Conservation (phyloP, 2,797 vertebrate species). For the Coccyzus lansbergi region DNA sequence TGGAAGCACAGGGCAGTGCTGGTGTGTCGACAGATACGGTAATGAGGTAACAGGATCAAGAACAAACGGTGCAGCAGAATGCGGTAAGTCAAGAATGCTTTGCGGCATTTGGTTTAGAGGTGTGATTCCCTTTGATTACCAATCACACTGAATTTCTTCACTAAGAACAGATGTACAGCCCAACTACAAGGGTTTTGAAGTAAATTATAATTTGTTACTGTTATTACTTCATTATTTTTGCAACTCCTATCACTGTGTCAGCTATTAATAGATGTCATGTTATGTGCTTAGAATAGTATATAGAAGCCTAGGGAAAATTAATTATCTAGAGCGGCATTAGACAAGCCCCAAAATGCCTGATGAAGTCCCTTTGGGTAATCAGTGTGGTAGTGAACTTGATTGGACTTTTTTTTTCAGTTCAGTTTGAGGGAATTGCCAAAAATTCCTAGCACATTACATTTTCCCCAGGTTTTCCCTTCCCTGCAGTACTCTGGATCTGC, state of each 20-base stretch:
- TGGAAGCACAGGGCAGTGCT: conserved; percentile 82
- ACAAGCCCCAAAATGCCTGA: not conserved
- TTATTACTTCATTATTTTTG: not conserved
- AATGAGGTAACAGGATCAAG: conserved; percentile 85
- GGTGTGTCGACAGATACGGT: conserved; percentile 88
- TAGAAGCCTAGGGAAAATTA: not conserved
- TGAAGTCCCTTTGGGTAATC: conserved; percentile 7
- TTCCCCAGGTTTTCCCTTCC: conserved; percentile 6
- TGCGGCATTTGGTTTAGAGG: not conserved
- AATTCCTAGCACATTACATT: not conserved
- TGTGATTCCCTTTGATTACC: not conserved
- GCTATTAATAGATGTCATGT: not conserved
- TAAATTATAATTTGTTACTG: not conserved
- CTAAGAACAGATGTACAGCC: not conserved
- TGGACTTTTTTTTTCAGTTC: not conserved
- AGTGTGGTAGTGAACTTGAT: not conserved
- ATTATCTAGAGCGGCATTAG: not conserved
- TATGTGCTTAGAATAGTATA: not conserved
- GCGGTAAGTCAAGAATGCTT: conserved; percentile 73
- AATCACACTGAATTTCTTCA: not conserved
- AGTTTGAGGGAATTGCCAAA: not conserved
- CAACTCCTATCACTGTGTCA: not conserved
- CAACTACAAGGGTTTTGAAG: not conserved
- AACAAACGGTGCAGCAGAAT: conserved; percentile 75
- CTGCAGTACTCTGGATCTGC: not conserved